phyloP scores from a whole-genome alignment of 2,113 vertebrate species.

The Philantomba maxwellii region DNA sequence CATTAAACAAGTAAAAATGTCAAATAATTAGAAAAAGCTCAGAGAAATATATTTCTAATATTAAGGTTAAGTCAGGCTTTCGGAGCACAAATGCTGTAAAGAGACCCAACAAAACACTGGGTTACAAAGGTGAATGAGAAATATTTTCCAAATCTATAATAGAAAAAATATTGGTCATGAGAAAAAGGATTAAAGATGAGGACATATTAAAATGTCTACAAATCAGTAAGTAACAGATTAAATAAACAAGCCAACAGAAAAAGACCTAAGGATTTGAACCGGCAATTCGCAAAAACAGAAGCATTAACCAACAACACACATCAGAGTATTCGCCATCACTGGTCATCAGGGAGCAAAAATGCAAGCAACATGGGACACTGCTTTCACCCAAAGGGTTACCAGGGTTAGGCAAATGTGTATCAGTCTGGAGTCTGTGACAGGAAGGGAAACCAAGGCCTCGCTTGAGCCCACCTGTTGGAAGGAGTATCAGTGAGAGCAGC shows the following conservation, averaged over 20 bases:
- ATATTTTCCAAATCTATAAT: background rate
- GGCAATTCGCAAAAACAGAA: background rate
- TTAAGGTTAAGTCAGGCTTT: background rate
- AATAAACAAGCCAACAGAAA: conserved; percentile 23
- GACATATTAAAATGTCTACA: conserved; percentile 5
- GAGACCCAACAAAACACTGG: background rate
- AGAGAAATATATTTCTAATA: background rate
- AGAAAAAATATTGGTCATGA: conserved; percentile 5
- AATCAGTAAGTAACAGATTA: conserved; percentile 1
- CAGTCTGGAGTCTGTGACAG: fast-evolving
- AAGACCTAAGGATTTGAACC: background rate
- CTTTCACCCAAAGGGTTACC: background rate
- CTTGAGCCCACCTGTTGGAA: background rate
- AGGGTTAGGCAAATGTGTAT: background rate
- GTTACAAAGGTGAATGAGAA: background rate
- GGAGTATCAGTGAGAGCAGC: background rate
- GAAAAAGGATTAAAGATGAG: conserved; percentile 27
- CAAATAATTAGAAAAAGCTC: background rate
- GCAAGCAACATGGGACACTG: background rate
- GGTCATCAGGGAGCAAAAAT: background rate
- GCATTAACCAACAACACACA: background rate
- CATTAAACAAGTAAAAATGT: background rate
- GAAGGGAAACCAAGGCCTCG: fast-evolving
- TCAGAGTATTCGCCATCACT: background rate
- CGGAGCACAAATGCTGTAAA: background rate